These are phyloP conservation scores for Metopia argyrocephala DNA, from an alignment of 2,888 invertebrate genomes.

Conservation along the genomic window DNA sequence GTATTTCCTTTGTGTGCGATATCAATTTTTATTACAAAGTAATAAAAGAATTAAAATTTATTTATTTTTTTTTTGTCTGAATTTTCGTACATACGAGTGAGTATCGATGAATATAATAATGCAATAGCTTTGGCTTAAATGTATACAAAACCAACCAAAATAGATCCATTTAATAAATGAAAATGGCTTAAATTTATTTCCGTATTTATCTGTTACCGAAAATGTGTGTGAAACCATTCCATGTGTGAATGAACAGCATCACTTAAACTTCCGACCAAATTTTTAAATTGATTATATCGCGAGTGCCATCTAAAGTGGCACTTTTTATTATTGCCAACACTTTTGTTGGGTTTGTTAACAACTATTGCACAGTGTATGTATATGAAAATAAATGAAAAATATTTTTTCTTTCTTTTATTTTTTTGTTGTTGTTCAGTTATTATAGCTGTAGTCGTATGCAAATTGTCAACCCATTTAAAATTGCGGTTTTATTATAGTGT, in stretches of 20 bases:
- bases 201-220: neutral
- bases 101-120: too few species aligned
- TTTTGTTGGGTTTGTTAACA: constrained; percentile 44
- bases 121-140: too few species aligned
- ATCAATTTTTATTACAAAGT: too few species aligned
- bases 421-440: constrained; percentile 10
- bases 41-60: too few species aligned
- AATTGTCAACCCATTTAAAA: constrained; percentile 56
- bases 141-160: too few species aligned
- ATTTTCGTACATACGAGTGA: too few species aligned
- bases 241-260: neutral
- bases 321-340: constrained; percentile 12
- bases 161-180: too few species aligned
- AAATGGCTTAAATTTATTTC: neutral
- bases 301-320: constrained; percentile 28
- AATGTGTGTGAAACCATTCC: neutral
- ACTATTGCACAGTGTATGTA: constrained; percentile 21
- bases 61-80: too few species aligned
- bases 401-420: neutral
- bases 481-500: constrained; percentile 49
- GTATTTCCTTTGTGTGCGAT: too few species aligned
- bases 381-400: neutral
- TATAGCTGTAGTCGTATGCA: constrained; percentile 37
- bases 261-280: constrained; percentile 1
- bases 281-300: constrained; percentile 27